Evolutionary conservation across 1,140 invertebrate species (phyloP).

Genomic region (Calliphora vicina): DNA sequence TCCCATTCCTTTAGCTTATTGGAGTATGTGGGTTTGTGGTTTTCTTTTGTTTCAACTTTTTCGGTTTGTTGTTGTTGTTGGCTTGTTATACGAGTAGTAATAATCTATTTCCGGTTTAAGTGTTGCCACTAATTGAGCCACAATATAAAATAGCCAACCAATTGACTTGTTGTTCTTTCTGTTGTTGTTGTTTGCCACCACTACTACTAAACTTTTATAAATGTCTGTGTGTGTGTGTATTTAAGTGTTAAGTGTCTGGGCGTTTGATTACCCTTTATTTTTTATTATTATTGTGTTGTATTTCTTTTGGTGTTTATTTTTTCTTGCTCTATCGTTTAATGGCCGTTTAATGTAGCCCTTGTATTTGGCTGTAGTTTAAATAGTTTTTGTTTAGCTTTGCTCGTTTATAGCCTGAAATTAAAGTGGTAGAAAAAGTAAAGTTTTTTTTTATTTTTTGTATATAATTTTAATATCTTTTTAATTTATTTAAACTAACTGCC

Average conservation of each 20-base stretch:
- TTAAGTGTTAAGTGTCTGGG: conserved; percentile 1
- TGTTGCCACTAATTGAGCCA: conserved; percentile 34
- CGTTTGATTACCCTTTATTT: background rate
- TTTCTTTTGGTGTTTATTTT: background rate
- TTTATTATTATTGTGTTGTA: too few species aligned
- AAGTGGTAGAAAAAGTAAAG: background rate
- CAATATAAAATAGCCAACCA: background rate
- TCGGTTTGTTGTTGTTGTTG: conserved; percentile 17
- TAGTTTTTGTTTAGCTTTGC: background rate
- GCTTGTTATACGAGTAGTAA: conserved; percentile 1
- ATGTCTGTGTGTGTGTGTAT: background rate
- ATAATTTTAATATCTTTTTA: background rate
- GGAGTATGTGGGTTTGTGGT: background rate
- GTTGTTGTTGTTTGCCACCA: background rate
- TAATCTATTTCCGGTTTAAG: conserved; percentile 34
- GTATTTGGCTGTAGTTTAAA: background rate
- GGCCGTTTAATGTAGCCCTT: background rate
- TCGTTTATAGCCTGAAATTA: background rate
- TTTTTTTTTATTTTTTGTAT: too few species aligned
- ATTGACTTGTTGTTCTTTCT: conserved; percentile 16
- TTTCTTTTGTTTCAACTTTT: background rate
- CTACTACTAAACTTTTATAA: background rate
- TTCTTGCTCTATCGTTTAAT: background rate
- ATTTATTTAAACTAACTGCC: background rate
- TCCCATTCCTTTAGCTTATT: background rate